Base-by-base conservation (phyloP, 2,888 invertebrate species). In the Archips xylosteana region DNA sequence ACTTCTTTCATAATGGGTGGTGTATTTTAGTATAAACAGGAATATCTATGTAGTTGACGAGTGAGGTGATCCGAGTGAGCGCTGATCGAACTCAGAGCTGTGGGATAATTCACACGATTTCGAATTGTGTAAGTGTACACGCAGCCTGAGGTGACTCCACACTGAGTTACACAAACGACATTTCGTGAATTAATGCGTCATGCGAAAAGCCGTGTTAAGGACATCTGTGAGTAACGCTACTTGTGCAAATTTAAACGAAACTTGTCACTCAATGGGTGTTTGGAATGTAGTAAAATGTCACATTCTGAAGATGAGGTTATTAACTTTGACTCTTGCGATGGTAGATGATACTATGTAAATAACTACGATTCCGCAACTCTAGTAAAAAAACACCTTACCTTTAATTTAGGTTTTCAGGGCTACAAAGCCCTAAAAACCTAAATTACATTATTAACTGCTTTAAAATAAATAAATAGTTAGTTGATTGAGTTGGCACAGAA, bases 241-340 rank as follows among this genome's bases (percentile, higher is more conserved):
- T 49, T 15, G 60, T 66, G 71, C 60, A 57, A 70, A 42, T 42
- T 54, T 80, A 83, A 83, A 80, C 8, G 13, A 59, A 34, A 13
- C 4, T n/a, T 13, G 51, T 54, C 54, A 54, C 54, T 54, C 9
- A 23, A 9, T 45, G 3, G 12, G 45, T 45, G 12, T 23, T 54
- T n/a, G 54, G 59, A 59, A 59, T 34, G 10, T 51, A 6, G 8
- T 51, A 15, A 51, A 51, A 5, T 15, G 54, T 54, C n/a, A 49
- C 49, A n/a, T n/a, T 49, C 3, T 45, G 23, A 54, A 8, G 15
- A 0, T 15, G 23, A 45, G 12, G 45, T 45, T 45, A 12, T 45
- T 45, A 10, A 2, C 6, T 39, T 39, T 39, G 39, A 39, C 39
- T 39, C 39, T 4, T 39, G 6, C 39, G 4, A 4, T 39, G 5